Percentiles rank a stretch among this genome's conserved stretches.
Conservation (phyloP, 2,888 invertebrate genomes). For the Aromia moschata region DNA sequence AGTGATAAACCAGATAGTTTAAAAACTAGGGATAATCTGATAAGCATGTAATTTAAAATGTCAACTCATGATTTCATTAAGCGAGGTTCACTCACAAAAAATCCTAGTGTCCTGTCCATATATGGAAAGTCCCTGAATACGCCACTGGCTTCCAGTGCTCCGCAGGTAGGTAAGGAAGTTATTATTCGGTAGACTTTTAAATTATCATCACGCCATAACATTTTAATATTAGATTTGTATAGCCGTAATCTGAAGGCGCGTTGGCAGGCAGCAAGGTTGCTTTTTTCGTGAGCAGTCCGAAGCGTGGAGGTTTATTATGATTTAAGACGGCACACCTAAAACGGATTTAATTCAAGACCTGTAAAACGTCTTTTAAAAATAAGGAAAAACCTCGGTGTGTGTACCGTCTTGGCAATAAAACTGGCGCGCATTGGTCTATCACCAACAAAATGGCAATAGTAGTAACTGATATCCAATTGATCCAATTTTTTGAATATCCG, state of each 20-base stretch:
- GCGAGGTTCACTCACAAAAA: too few species aligned
- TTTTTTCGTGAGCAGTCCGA: conserved; percentile 5
- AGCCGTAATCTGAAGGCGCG: conserved; percentile 13
- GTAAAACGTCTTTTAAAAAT: conserved; percentile 9
- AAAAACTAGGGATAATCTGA: too few species aligned
- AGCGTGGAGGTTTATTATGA: conserved; percentile 18
- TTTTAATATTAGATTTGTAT: conserved; percentile 24
- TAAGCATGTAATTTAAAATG: too few species aligned
- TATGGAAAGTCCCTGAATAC: too few species aligned
- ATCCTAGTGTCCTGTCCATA: too few species aligned
- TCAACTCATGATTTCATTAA: too few species aligned
- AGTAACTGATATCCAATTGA: too few species aligned
- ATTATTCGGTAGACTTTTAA: conserved; percentile 17
- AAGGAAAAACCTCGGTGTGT: conserved; percentile 17
- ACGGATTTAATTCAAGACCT: conserved; percentile 21
- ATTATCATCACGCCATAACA: conserved; percentile 21
- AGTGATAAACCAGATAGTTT: too few species aligned
- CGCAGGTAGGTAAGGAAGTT: neutral
- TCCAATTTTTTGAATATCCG: too few species aligned
- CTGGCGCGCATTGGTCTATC: too few species aligned
- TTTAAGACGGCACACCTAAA: conserved; percentile 10
- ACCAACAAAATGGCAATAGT: too few species aligned
- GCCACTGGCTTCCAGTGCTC: too few species aligned
- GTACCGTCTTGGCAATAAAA: neutral
- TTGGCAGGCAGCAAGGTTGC: conserved; percentile 6